A percentile compares a stretch with the other conserved stretches of the same genome.
phyloP scores from a whole-genome alignment of 2,797 vertebrate genomes.

The Gallinago solitaria region DNA sequence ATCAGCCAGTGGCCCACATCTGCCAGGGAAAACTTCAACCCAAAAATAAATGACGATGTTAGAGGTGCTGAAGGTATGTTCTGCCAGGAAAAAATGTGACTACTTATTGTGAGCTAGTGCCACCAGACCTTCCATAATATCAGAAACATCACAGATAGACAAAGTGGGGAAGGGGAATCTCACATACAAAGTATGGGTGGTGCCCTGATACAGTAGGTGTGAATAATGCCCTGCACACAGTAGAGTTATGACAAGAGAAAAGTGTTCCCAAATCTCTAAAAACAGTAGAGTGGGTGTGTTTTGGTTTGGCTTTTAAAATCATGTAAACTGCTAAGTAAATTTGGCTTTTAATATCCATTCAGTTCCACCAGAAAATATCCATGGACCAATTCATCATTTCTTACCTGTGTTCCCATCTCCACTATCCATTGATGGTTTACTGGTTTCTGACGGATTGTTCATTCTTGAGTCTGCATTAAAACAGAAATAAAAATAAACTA shows the following conservation, averaged over 20 bases:
- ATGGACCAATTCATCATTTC: not conserved
- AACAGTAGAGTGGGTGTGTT: not conserved
- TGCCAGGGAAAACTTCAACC: not conserved
- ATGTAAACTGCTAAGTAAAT: not conserved
- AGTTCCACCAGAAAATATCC: not conserved
- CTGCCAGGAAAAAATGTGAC: not conserved
- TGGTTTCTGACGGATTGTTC: constrained; percentile 96
- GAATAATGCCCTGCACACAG: not conserved
- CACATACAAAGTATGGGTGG: not conserved
- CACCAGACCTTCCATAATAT: not conserved
- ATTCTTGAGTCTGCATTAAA: constrained; percentile 94
- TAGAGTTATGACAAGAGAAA: not conserved
- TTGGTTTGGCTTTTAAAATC: not conserved
- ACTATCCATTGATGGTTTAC: constrained; percentile 95
- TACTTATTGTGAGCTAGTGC: not conserved
- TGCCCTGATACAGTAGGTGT: not conserved
- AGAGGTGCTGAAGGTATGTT: not conserved
- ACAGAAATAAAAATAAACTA: constrained; percentile 65
- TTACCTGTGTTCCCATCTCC: constrained; percentile 92
- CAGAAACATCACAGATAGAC: not conserved
- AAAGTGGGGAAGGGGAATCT: not conserved
- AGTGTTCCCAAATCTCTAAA: not conserved
- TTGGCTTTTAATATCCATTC: not conserved
- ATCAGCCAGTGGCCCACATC: not conserved
- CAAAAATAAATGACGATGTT: not conserved